phyloP scores from a whole-genome alignment of 2,797 vertebrate species.

The Psittacula derbiana region DNA sequence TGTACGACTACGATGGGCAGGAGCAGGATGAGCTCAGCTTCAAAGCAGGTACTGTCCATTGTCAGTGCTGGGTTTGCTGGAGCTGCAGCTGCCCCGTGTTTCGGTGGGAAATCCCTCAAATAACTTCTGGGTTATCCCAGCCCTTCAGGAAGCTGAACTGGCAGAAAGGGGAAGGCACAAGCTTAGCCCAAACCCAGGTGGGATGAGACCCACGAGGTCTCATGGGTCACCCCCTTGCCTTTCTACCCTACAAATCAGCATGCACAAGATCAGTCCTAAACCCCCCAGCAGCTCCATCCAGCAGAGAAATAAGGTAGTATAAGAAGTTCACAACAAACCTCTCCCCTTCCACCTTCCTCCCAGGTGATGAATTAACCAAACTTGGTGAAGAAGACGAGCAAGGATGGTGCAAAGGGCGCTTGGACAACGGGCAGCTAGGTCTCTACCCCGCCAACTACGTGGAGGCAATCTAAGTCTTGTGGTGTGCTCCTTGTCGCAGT shows the following conservation, averaged over 20 bases:
- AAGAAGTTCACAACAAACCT: neutral
- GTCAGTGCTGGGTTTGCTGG: accelerated
- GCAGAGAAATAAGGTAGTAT: neutral
- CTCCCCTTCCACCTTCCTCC: neutral
- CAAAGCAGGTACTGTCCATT: slow-evolving; percentile 85
- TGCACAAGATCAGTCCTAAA: neutral
- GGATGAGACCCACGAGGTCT: accelerated
- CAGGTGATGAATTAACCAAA: slow-evolving; percentile 96
- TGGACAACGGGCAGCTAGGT: slow-evolving; percentile 92
- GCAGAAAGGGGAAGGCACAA: neutral
- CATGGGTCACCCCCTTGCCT: neutral
- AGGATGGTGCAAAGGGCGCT: slow-evolving; percentile 97
- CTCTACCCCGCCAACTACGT: slow-evolving; percentile 98
- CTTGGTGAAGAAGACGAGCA: slow-evolving; percentile 97
- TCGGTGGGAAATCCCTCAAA: neutral
- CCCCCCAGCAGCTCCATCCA: neutral
- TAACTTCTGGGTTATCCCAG: neutral
- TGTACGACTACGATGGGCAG: slow-evolving; percentile 97
- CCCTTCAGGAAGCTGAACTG: neutral
- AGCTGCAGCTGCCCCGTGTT: neutral
- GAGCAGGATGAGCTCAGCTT: slow-evolving; percentile 97
- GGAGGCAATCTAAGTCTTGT: slow-evolving; percentile 87
- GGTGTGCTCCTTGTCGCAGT: slow-evolving; percentile 46
- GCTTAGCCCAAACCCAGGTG: accelerated
- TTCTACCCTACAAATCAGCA: neutral